Base-by-base conservation (phyloP, 2,113 vertebrate species). In the Collichthys lucidus region DNA sequence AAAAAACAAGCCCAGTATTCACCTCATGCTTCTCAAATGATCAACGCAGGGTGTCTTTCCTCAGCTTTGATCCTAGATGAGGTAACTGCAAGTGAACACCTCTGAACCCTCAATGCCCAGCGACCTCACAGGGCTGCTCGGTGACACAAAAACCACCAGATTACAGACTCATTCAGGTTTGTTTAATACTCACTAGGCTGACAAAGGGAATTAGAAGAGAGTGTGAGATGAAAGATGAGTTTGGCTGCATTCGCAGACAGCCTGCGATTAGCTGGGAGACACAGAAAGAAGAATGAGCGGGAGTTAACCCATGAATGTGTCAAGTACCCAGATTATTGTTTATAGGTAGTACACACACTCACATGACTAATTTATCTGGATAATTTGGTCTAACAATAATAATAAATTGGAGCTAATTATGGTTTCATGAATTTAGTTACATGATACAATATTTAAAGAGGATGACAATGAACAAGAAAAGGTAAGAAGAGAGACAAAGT, bases 1-100 rank as follows among this genome's bases (percentile, higher is more conserved):
- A 53, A 44, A 56, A 35, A 74, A 80, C 6, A 44, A 72, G 12
- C 49, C 42, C 26, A 72, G 62, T 0, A n/a, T 22, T 52, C 71
- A 75, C 60, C 56, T 66, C 79, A 72, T 40, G 68, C 82, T 53
- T 64, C 71, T 88, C 55, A 40, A 52, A 67, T 67, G 55, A 80
- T 82, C 56, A 3, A 19, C 24, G 20, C 53, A 46, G 52, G 42
- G 0, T n/a, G 61, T 52, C 17, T 80, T 46, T 40, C 17, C 73
- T 19, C 42, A 4, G 64, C 75, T 85, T 85, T 83, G 72, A 88
- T 88, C 71, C 40, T 10, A 57, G 70, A 85, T 68, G 79, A 85
- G 40, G 46, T 68, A 67, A 79, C 29, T 63, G 75, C 63, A 52
- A 80, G 40, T 4, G 50, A 77, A 77, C 74, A 71, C 85, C 73